phyloP scores from a whole-genome alignment of 2,888 invertebrate species.

The Brachyptera putata region DNA sequence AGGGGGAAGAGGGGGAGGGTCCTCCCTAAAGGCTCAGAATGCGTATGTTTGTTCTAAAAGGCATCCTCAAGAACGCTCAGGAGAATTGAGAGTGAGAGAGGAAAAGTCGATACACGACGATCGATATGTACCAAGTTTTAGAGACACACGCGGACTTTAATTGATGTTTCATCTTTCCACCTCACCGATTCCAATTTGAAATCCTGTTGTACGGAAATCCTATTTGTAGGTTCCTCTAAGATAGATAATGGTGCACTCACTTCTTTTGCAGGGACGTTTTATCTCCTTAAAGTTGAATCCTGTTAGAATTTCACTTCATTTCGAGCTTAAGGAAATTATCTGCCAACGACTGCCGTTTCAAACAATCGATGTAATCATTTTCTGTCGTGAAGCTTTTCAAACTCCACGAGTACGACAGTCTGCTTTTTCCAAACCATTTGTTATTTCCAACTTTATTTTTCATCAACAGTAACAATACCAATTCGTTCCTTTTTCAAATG shows the following conservation, averaged over 20 bases:
- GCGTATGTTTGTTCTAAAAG: neutral
- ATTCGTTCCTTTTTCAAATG: neutral
- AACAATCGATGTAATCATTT: too few relatives aligned
- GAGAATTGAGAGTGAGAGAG: neutral
- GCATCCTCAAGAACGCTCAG: too few relatives aligned
- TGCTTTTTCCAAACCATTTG: too few relatives aligned
- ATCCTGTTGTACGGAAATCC: conserved; percentile 12
- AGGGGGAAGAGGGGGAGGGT: too few relatives aligned
- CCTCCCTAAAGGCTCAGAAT: neutral
- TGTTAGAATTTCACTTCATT: neutral
- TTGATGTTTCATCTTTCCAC: conserved; percentile 13
- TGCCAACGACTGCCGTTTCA: neutral
- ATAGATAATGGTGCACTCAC: conserved; percentile 6
- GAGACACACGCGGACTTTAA: conserved; percentile 7
- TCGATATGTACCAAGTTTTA: too few relatives aligned
- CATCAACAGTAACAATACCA: neutral
- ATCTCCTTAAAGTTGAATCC: conserved; percentile 2
- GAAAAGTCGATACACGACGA: conserved; percentile 5
- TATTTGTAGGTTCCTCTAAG: conserved; percentile 15
- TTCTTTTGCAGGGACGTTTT: neutral
- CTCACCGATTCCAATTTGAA: conserved; percentile 1
- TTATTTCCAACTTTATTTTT: neutral
- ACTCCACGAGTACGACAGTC: too few relatives aligned
- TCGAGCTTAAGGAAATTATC: neutral
- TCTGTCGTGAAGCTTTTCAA: too few relatives aligned